A percentile compares a stretch with the other conserved stretches of the same genome.
Evolutionary conservation across 2,113 vertebrate genomes (phyloP).

Genomic region (Oreotrochilus melanogaster): DNA sequence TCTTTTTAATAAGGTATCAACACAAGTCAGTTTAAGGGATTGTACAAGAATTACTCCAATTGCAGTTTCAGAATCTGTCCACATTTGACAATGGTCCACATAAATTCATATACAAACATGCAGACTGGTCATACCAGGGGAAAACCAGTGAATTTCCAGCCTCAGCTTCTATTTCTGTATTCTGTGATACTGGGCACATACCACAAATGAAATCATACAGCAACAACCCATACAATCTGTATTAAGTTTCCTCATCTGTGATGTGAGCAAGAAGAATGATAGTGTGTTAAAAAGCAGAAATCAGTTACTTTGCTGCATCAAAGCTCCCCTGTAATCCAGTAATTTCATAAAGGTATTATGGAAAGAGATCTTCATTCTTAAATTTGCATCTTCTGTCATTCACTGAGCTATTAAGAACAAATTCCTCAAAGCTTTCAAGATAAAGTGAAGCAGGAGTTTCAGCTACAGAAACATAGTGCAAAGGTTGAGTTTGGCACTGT

Average conservation of each 20-base stretch:
- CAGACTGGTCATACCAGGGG: not conserved
- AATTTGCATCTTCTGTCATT: not conserved
- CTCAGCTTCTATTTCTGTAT: not conserved
- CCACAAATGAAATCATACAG: not conserved
- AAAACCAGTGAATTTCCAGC: not conserved
- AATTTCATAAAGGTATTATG: constrained; percentile 30
- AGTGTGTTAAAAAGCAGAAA: not conserved
- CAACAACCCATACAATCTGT: not conserved
- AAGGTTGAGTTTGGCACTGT: constrained; percentile 83
- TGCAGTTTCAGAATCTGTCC: not conserved
- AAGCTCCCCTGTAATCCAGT: constrained; percentile 10
- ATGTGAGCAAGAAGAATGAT: not conserved
- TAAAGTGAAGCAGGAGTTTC: constrained; percentile 55
- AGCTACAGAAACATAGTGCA: constrained; percentile 58
- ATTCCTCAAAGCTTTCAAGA: constrained; percentile 14
- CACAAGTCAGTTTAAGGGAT: not conserved
- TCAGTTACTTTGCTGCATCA: constrained; percentile 15
- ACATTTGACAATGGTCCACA: not conserved
- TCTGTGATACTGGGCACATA: not conserved
- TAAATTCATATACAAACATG: not conserved
- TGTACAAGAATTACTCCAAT: not conserved
- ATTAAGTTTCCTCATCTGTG: not conserved
- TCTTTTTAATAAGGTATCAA: not conserved
- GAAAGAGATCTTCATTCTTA: not conserved
- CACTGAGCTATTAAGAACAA: constrained; percentile 11